A percentile compares a stretch with the other conserved stretches of the same genome.
phyloP scores from a whole-genome alignment of 2,797 vertebrate genomes.

The Lepus oiostolus region DNA sequence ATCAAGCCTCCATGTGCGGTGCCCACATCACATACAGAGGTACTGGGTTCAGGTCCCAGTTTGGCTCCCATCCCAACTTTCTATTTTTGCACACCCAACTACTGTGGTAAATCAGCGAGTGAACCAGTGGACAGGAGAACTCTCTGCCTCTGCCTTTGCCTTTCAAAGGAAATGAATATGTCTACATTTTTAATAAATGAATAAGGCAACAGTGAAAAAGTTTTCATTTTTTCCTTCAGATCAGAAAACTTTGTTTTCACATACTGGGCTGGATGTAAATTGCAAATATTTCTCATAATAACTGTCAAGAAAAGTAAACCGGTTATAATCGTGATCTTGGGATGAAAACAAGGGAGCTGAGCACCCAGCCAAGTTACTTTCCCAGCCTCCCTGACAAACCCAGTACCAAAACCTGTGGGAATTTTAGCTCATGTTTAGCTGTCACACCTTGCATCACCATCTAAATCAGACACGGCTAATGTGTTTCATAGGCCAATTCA shows the following conservation, averaged over 20 bases:
- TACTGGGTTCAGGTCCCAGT: no score
- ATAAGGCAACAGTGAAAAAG: background rate
- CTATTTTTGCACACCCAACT: no score
- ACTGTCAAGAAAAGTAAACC: constrained; percentile 22
- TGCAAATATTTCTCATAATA: background rate
- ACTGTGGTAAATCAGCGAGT: no score
- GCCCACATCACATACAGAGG: no score
- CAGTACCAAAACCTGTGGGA: background rate
- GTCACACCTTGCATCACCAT: constrained; percentile 53
- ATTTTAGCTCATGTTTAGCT: constrained; percentile 40
- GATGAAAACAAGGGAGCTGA: background rate
- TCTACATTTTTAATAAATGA: no score
- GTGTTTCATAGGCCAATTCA: constrained; percentile 65
- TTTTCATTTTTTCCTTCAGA: background rate
- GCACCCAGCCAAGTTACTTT: background rate
- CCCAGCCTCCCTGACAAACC: background rate
- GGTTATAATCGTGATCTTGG: background rate
- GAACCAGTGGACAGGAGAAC: no score
- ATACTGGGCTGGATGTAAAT: background rate
- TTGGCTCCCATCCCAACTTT: no score
- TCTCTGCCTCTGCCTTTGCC: no score
- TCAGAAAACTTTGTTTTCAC: background rate
- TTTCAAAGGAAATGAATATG: no score
- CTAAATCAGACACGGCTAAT: constrained; percentile 75
- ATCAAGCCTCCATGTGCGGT: no score